Evolutionary conservation across 2,888 invertebrate species (phyloP), one percentile per base, ranked within the genome.

Genomic region (Perizoma affinitatum): DNA sequence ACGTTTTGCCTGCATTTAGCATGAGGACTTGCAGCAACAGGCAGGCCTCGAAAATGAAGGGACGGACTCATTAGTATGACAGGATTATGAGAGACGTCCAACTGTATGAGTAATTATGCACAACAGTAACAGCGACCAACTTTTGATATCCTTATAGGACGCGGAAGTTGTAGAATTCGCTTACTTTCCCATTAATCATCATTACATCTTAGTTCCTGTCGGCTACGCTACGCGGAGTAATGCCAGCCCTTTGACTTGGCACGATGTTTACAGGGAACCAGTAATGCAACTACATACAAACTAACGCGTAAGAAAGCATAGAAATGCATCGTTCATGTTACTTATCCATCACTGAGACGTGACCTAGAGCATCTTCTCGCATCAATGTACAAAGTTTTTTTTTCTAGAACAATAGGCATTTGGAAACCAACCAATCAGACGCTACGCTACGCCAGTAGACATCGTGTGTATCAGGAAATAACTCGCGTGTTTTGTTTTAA

Each of bases 111-210:
- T 56, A 45, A 43, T 48, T 52, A 58, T 62, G 48, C 35, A 58
- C 58, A 58, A 51, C 9, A 45, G 58, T 11, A 11, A 22, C 22
- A 33, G 51, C 47, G 58, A 50, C 3, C 22, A 41, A 11, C 54
- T 5, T 58, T 58, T 58, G 62, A 58, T 62, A 47, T 54, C 48
- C 55, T 34, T 63, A 36, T 33, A 55, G 46, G 55, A 42, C 42
- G 11, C 35, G 63, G 58, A 63, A 63, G 55, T 58, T 22, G 42
- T 42, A 42, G 58, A 45, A 43, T 49, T 48, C 47, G 36, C 58
- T 52, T 53, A 44, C 52, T 55, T 41, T 44, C 51, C 56, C 51
- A 58, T 63, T 52, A 44, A 55, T 58, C 47, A 55, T 52, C 46
- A 53, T 54, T 58, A 55, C 51, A 40, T 47, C 41, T 47, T 40